A percentile compares a stretch with the other conserved stretches of the same genome.
phyloP scores from a whole-genome alignment of 1,140 invertebrate species.

The Hydropsyche tenuis region DNA sequence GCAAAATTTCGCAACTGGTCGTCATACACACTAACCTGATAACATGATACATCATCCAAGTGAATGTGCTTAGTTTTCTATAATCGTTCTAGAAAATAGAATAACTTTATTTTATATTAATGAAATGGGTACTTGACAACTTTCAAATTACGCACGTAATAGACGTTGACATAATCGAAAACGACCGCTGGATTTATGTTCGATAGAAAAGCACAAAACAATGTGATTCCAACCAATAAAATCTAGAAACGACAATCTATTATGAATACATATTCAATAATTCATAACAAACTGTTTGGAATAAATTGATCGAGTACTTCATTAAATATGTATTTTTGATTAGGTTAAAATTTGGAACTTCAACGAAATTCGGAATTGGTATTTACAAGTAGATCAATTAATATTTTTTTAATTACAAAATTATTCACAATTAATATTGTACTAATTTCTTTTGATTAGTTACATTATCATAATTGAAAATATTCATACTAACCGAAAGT shows the following conservation, averaged over 20 bases:
- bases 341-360: too few relatives aligned
- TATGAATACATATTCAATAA: background rate
- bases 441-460: too few relatives aligned
- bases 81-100: background rate
- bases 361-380: too few relatives aligned
- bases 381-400: too few relatives aligned
- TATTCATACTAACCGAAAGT: background rate
- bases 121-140: background rate
- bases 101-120: background rate
- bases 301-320: too few relatives aligned
- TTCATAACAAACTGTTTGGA: too few relatives aligned
- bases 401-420: too few relatives aligned
- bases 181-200: background rate
- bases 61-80: conserved; percentile 1
- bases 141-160: background rate
- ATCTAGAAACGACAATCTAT: background rate
- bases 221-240: background rate
- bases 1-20: background rate
- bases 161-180: background rate
- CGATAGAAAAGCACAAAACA: conserved; percentile 9
- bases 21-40: background rate
- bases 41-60: background rate
- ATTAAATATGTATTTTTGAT: too few relatives aligned
- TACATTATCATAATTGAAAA: too few relatives aligned
- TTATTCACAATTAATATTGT: too few relatives aligned